Base-by-base conservation (phyloP, 2,113 vertebrate genomes). In the Paracanthobrama guichenoti region DNA sequence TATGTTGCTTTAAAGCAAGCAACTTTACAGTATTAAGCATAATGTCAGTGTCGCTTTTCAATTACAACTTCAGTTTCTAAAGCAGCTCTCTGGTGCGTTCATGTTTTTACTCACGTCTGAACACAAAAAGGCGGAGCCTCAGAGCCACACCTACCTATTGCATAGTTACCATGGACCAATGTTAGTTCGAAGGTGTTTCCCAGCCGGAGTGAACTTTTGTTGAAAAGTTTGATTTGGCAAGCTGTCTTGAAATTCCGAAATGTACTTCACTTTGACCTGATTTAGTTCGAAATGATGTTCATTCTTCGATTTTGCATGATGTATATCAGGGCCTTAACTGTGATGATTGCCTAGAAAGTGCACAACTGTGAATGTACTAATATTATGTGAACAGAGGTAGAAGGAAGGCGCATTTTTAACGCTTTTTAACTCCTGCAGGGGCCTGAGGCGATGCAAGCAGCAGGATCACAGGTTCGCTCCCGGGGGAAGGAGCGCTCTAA, bases 391-490 rank as follows among this genome's bases (percentile, higher is more conserved):
- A 76, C 46, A 75, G 72, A 14, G 24, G 28, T 77, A 75, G 46
- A 46, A 75, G 60, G 44, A 18, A 64, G 26, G 81, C 73, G 28
- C 78, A 14, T n/a, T n/a, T n/a, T n/a, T n/a, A n/a, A n/a, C 53
- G 81, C 18, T 24, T 57, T 66, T 81, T 60, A 76, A 39, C 73
- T 85, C 79, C 84, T 87, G 84, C 78, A 20, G 50, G 78, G 67
- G n/a, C 35, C 59, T 69, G 79, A 73, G 73, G 78, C 73, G 44
- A 85, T 12, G 79, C 84, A 83, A 83, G 62, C 60, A 69, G 76
- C 72, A 77, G 79, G 89, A 84, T 88, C 81, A 87, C 73, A 88
- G 84, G 86, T 84, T 76, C 42, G 24, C 62, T 80, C 79, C 71
- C 75, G 81, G 26, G 81, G 74, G 84, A 86, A 42, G 18, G 28